Evolutionary conservation across 64 coral and sea anemone genomes (phyloP), one percentile per base, ranked within the genome.

Genomic region (Porites australiensis): DNA sequence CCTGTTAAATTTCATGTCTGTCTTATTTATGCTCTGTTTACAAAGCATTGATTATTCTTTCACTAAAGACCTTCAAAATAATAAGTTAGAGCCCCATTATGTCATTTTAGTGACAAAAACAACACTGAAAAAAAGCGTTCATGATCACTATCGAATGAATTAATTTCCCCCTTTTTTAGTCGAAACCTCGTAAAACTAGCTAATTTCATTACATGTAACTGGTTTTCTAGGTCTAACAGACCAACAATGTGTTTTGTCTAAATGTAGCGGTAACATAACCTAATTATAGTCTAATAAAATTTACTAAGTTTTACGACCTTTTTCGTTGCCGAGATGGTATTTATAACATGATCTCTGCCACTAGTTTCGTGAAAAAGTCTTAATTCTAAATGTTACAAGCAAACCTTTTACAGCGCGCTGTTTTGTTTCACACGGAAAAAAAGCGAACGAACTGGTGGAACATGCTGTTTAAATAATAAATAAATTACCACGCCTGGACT

Each of bases 401-500:
- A 70, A 70, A 19, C 66, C 13, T 70, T 70, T 70, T 69, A 51
- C 13, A 61, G n/a, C 20, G 59, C n/a, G 12, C 3, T 27, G 55
- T 80, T 80, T 27, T 50, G 70, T 8, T 80, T 44, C 77, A 80
- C 57, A 46, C 4, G 43, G 43, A 15, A 14, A 58, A 6, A 80
- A 21, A 60, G 20, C 4, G 53, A 60, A 11, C 11, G 2, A 21
- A 84, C 81, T 7, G 81, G 46, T 84, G 45, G 61, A 50, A 51
- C 49, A n/a, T 48, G 8, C 4, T 18, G 43, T 69, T 11, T 84
- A 67, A 84, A 68, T 53, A 84, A 84, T 68, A 68, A 19, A 84
- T 84, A 58, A 13, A 12, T 46, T 44, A 50, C 61, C 81, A 68
- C 81, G 81, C 63, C 81, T 84, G 4, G 3, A 2, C 62, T 67